Evolutionary conservation across 2,797 vertebrate species (phyloP), one percentile per base, ranked within the genome.

Genomic region (Sylvilagus floridanus): DNA sequence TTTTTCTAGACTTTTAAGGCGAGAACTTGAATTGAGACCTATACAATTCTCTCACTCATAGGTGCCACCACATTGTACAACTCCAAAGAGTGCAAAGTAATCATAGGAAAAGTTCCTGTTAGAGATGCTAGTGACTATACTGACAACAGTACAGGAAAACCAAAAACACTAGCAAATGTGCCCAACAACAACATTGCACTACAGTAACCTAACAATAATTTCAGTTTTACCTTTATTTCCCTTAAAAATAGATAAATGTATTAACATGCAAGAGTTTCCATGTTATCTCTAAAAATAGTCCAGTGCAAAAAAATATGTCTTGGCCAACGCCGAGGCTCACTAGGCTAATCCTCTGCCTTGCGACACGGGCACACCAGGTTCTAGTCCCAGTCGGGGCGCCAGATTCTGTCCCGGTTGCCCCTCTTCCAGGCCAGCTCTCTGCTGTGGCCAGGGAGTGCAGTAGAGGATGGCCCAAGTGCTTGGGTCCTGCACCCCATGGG

Each of bases 261-360:
- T n/a, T 94, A 60, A 90, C 19, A 83, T 47, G 52, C 19, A 77
- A 21, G 30, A 78, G 82, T 96, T 87, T 50, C n/a, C 69, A 87
- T 88, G 52, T 37, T 50, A 26, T 79, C 35, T 89, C 47, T 77
- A 93, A 93, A 95, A 96, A 47, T 63, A 69, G 17, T 69, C 81
- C 52, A 79, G 2, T 84, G 7, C 84, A 96, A 68, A 68, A 65
- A 42, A 79, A 26, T 72, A 30, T 1, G 47, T 19, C 0, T 86
- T 35, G 35, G 35, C 35, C 35, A 35, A 35, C 4, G 35, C 35
- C 4, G 35, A 2, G 35, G 35, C 35, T 35, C 35, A 35, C 35
- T 35, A 35, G 35, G 35, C 35, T 35, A 35, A 35, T 35, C 35
- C 35, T 35, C 35, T 35, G 35, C 35, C 4, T 35, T 35, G 35